Evolutionary conservation across 2,888 invertebrate species (phyloP), one percentile per base, ranked within the genome.

Genomic region (Amiota minor): DNA sequence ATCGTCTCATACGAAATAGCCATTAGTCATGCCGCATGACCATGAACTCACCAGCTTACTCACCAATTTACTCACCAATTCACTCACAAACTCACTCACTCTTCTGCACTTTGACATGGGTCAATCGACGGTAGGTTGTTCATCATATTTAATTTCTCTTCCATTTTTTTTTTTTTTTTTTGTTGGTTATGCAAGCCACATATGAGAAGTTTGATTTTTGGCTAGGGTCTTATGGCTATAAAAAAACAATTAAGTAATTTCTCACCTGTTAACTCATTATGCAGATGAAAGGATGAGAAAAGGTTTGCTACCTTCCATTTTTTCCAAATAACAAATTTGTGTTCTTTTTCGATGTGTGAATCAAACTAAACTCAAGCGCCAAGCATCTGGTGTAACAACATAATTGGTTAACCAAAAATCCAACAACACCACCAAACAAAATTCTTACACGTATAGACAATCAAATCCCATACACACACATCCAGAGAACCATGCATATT

Each of bases 161-260:
- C 6, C 3, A 23, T 23, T 2, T 23, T 23, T 23, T 23, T 23
- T 23, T 23, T 23, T 23, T 1, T 23, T 23, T 23, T 23, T 1
- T 23, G 6, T 35, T 8, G 35, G 35, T 1, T 35, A 35, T 35
- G 35, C 35, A 35, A 2, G 35, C 35, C 35, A 35, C 35, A 35
- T 35, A 35, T 35, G 35, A 35, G 2, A 35, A 6, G 35, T 35
- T 35, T 35, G 6, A 35, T 35, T 35, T 35, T 35, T 35, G 35
- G 35, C 35, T 6, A 35, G 6, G 35, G 35, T 35, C 35, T 6
- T 2, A 35, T 35, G 14, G 56, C 56, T 56, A 3, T 14, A 81
- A 83, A 86, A 81, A 81, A 80, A 84, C 86, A 85, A 81, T 84
- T 84, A 83, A 80, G 86, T 81, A 85, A 83, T 85, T 83, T 86